phyloP scores from a whole-genome alignment of 2,797 vertebrate genomes.

The Enteromius afrohamiltoni region DNA sequence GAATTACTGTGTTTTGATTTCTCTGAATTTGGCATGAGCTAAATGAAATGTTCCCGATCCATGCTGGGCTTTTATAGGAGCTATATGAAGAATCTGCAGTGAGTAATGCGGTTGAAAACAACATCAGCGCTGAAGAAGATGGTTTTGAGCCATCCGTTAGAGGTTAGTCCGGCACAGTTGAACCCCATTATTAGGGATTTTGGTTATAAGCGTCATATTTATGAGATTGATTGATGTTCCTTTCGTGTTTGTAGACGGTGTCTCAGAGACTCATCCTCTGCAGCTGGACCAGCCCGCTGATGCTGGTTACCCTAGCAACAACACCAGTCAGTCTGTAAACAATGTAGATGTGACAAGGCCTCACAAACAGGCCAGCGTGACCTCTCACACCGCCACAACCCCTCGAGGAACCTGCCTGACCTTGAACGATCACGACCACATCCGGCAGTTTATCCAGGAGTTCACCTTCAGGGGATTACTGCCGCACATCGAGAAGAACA shows the following conservation, averaged over 20 bases:
- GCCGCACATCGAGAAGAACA: conserved; percentile 97
- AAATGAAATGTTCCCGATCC: neutral
- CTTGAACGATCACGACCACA: conserved; percentile 93
- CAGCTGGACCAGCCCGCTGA: conserved; percentile 81
- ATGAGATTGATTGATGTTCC: conserved; percentile 6
- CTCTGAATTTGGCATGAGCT: neutral
- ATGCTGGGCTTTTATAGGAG: conserved; percentile 74
- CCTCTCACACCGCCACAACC: conserved; percentile 55
- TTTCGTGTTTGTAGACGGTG: conserved; percentile 70
- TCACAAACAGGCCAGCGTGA: conserved; percentile 62
- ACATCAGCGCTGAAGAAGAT: conserved; percentile 75
- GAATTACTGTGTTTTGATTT: neutral
- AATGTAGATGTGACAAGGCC: conserved; percentile 61
- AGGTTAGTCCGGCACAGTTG: conserved; percentile 71
- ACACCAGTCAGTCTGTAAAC: conserved; percentile 56
- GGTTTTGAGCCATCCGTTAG: conserved; percentile 78
- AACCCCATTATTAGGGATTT: conserved; percentile 20
- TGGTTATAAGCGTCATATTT: neutral
- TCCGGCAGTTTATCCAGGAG: conserved; percentile 96
- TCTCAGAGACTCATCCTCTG: conserved; percentile 83
- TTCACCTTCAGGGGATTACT: conserved; percentile 96
- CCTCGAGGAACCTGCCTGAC: conserved; percentile 90
- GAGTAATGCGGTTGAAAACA: conserved; percentile 80
- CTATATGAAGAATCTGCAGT: conserved; percentile 78
- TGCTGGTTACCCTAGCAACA: conserved; percentile 66